Percentiles rank a stretch among this genome's conserved stretches.
phyloP scores from a whole-genome alignment of 2,113 vertebrate genomes.

The Cephalopterus ornatus region DNA sequence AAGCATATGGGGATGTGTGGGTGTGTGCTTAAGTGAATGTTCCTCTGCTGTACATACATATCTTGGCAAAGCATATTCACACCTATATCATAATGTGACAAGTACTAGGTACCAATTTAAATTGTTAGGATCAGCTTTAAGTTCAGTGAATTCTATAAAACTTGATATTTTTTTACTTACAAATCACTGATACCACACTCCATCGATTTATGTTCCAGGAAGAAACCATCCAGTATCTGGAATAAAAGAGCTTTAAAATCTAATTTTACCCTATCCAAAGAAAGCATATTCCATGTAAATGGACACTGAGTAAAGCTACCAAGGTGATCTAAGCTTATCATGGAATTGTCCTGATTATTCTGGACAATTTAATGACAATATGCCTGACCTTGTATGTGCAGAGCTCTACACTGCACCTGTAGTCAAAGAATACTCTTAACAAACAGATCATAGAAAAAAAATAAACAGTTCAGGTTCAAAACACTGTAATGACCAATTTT shows the following conservation, averaged over 20 bases:
- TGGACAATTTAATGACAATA: neutral
- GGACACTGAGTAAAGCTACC: neutral
- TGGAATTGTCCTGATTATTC: neutral
- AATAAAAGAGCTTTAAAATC: neutral
- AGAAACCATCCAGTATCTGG: neutral
- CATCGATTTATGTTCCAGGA: neutral
- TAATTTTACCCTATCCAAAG: neutral
- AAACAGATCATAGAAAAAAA: neutral
- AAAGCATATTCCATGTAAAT: neutral
- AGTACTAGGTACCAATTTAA: slow-evolving; percentile 11
- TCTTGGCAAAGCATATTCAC: slow-evolving; percentile 21
- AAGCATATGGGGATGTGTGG: slow-evolving; percentile 44
- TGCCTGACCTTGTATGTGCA: neutral
- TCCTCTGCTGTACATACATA: slow-evolving; percentile 8
- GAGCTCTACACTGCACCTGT: neutral
- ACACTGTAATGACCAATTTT: neutral
- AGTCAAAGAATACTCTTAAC: neutral
- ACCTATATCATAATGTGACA: slow-evolving; percentile 56
- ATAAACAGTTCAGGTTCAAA: neutral
- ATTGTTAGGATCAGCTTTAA: slow-evolving; percentile 4
- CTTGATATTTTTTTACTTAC: neutral
- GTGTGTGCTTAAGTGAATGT: neutral
- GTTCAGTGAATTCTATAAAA: slow-evolving; percentile 8
- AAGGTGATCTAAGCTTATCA: neutral
- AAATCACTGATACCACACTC: neutral